Conservation (phyloP, 2,888 invertebrate species). For the Cheiracanthium punctorium region DNA sequence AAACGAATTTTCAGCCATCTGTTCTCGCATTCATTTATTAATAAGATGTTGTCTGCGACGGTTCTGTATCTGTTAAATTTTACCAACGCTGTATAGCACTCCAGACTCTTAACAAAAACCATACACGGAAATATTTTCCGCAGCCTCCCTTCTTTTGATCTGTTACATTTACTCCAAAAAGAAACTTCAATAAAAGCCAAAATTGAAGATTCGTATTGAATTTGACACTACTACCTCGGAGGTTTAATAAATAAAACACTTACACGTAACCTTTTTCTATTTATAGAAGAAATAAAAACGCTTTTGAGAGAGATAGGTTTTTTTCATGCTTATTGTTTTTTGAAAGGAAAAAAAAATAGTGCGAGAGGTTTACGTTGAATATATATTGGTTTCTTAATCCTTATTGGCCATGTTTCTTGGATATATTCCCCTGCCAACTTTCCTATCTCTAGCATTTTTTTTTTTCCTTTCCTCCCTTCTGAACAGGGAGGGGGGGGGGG, state of each 20-base stretch:
- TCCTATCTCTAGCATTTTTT: no score
- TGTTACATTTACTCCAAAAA: no score
- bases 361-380: slow-evolving; percentile 60
- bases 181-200: neutral
- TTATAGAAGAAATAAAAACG: neutral
- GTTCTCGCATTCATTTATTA: no score
- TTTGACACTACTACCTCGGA: neutral
- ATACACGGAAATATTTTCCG: no score
- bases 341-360: neutral
- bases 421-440: neutral
- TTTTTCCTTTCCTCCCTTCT: no score
- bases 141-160: no score
- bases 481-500: no score
- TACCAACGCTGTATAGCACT: no score
- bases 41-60: no score
- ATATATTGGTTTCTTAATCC: slow-evolving; percentile 64
- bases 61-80: no score
- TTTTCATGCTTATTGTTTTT: neutral
- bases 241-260: neutral
- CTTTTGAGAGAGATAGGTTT: neutral
- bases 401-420: slow-evolving; percentile 9
- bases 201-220: neutral
- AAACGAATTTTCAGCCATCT: no score
- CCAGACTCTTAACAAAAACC: no score
- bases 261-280: neutral